Base-by-base conservation (phyloP, 1,140 invertebrate species). In the Lepidurus packardi region DNA sequence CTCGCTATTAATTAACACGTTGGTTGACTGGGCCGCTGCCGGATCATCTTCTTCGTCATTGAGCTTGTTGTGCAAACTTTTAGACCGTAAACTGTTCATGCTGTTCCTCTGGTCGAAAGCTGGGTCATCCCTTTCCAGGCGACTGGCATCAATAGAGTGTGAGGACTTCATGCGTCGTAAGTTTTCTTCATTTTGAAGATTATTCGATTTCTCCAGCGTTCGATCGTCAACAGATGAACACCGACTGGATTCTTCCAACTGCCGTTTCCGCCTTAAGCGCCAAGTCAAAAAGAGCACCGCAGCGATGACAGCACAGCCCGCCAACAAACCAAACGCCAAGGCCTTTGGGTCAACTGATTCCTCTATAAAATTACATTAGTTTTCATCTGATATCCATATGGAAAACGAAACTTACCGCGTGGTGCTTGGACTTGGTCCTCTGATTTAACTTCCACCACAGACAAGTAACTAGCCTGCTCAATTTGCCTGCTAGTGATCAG, bases 141-240 rank as follows among this genome's bases (percentile, higher is more conserved):
- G 75, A 7, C 34, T 73, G 73, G 75, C 34, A 73, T 78, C 73
- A 25, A 77, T 80, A 1, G 82, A 81, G 34, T 83, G 81, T 24
- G 85, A 79, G 13, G 84, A 83, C 80, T 86, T 86, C 44, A 83
- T 81, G 75, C 87, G 90, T 47, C 93, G 88, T 34, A 95, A 86
- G 82, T 95, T 95, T 84, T 96, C 93, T 83, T 95, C 93, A 84
- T 95, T 95, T 83, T 95, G 93, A 73, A 94, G 85, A 83, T 95
- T 95, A 82, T 94, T 94, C 0, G 92, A 93, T 82, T 94, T 94
- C 82, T 94, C 93, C 41, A 81, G 80, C 73, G 81, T 65, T 43
- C 78, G 75, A 76, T 76, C 25, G 79, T 77, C 42, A 78, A 83
- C 85, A 83, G 83, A 88, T 81, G 83, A 89, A 81, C 13, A 79